Base-by-base conservation (phyloP, 2,888 invertebrate genomes). In the Athalia rosae region DNA sequence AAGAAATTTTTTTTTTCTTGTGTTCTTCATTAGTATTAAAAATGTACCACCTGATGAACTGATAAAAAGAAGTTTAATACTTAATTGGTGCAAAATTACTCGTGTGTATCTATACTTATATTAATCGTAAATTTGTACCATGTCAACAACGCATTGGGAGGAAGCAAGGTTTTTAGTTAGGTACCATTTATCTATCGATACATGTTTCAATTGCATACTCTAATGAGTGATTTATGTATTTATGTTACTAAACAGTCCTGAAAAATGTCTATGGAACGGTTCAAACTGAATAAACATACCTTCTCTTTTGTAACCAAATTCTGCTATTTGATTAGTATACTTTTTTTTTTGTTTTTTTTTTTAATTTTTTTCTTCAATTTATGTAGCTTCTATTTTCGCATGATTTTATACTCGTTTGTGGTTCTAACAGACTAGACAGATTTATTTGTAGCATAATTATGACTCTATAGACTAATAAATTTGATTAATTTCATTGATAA, bases 41-140 rank as follows among this genome's bases (percentile, higher is more conserved):
- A 79, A 82, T 83, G 83, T 83, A 83, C 81, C 81, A 79, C 81
- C 82, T 61, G 83, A 84, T 82, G 83, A 84, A 84, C 81, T 82
- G 82, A 82, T 83, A 79, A 82, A 83, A 74, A 43, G 58, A 13
- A 13, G 15, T 41, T 6, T 63, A 63, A 9, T 59, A 59, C 28
- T 9, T 58, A 48, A 59, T 41, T 62, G 74, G 61, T 74, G 62
- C 62, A 41, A 56, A 48, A 53, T 74, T 61, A 74, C 61, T n/a
- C 8, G 13, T 71, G 47, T 58, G 7, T 58, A 62, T 48, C 8
- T 43, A 13, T 13, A 28, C 4, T 3, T 61, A 28, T 13, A 15
- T 61, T 28, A 61, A 41, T 9, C 48, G 13, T n/a, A n/a, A 74
- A 61, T 74, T 61, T 74, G 61, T 74, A 74, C 62, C 74, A 74